Evolutionary conservation across 2,113 vertebrate species (phyloP), one percentile per base, ranked within the genome.

Genomic region (Scolopax mira): DNA sequence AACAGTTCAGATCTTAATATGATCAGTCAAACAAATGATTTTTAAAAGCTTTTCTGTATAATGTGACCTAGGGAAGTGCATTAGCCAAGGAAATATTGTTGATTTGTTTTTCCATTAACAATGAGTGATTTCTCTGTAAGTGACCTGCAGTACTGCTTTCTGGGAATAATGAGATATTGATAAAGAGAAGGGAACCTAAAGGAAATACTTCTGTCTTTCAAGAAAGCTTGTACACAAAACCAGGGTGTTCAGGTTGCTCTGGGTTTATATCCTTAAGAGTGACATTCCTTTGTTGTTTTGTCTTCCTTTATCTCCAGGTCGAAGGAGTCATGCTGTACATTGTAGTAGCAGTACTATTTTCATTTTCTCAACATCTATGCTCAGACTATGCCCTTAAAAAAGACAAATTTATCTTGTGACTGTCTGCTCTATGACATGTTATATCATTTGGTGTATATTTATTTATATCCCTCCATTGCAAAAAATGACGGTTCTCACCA

Each of bases 251-350:
- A 25, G 66, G 16, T 92, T 80, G 81, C 54, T 79, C 85, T 96
- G 72, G 80, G 88, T 97, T 96, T 95, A 67, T 84, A 85, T 62
- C 66, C 42, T 85, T 81, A 75, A 73, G 72, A 93, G 70, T 81
- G 89, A 89, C 77, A 86, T 86, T 55, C 39, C 79, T 93, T 95
- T 88, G 70, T 94, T 94, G 24, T 73, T 88, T 94, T 93, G 73
- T 94, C 85, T 95, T 94, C 69, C 95, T 97, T 95, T 96, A 93
- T 92, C 84, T 91, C 77, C 88, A 94, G 95, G 97, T 97, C 96
- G 95, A 93, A 95, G 70, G 42, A 94, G 82, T 90, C 75, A 90
- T 91, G 71, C 55, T 71, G 81, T 94, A 85, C 83, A 79, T 96
- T 96, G 62, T 83, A 90, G 79, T 42, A 77, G 79, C 77, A 75